Percentiles rank a stretch among this genome's conserved stretches.
Evolutionary conservation across 2,113 vertebrate genomes (phyloP).

Genomic region (Chloropsis cyanopogon): DNA sequence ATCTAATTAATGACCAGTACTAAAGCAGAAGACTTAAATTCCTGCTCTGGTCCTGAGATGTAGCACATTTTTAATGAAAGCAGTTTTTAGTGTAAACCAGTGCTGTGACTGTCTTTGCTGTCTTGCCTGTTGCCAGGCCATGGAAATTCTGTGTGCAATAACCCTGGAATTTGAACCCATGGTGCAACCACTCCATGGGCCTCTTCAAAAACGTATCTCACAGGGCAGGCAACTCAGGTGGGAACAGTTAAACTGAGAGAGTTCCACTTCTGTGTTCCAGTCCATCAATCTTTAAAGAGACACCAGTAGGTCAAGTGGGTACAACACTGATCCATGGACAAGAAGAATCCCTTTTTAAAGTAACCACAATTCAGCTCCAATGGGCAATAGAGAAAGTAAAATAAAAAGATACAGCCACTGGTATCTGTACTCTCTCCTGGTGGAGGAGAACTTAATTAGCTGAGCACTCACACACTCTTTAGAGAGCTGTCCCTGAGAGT

Average conservation of each 20-base stretch:
- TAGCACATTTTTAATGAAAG: neutral
- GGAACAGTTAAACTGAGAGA: slow-evolving; percentile 27
- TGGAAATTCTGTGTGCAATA: neutral
- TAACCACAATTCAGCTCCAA: slow-evolving; percentile 26
- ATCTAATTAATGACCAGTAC: slow-evolving; percentile 28
- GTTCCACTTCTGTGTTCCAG: slow-evolving; percentile 50
- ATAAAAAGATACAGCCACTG: neutral
- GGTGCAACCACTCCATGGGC: neutral
- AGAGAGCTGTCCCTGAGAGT: neutral
- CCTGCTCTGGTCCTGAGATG: neutral
- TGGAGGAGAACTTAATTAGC: neutral
- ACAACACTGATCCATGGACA: slow-evolving; percentile 4
- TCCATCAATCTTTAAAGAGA: slow-evolving; percentile 64
- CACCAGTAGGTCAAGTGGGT: slow-evolving; percentile 36
- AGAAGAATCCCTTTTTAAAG: slow-evolving; percentile 34
- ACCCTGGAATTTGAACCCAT: neutral
- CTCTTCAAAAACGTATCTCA: neutral
- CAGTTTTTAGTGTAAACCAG: neutral
- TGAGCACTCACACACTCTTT: neutral
- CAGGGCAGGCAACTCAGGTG: slow-evolving; percentile 11
- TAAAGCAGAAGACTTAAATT: slow-evolving; percentile 5
- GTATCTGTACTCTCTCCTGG: neutral
- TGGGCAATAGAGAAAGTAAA: slow-evolving; percentile 6
- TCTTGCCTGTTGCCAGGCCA: neutral
- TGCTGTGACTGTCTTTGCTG: neutral